Evolutionary conservation across 2,113 vertebrate genomes (phyloP).

Genomic region (Actenoides hombroni): DNA sequence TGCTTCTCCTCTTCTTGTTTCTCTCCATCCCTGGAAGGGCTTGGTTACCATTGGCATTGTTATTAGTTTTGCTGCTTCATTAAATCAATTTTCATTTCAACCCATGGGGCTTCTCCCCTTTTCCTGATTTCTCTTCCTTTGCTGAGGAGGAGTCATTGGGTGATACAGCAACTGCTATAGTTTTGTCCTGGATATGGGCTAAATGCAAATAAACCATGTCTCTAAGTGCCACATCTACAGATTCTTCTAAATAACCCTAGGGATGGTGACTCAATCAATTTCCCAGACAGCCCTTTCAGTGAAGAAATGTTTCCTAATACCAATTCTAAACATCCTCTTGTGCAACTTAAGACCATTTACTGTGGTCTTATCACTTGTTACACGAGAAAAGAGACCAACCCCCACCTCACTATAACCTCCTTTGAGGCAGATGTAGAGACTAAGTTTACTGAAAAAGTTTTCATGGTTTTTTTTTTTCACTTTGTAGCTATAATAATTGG

Average conservation of each 20-base stretch:
- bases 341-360: neutral
- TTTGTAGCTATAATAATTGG: neutral
- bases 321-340: neutral
- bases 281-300: neutral
- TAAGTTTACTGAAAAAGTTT: neutral
- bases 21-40: no score
- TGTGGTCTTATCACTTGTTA: neutral
- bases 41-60: no score
- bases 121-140: no score
- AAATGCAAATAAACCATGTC: neutral
- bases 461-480: neutral
- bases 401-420: accelerated
- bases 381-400: accelerated
- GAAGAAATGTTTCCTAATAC: neutral
- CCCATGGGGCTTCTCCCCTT: no score
- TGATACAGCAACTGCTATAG: no score
- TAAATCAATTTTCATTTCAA: no score
- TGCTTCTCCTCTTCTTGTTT: no score
- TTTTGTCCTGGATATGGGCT: no score
- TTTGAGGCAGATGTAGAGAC: neutral
- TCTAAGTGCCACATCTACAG: neutral
- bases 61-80: no score
- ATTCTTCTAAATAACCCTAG: no score
- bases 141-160: no score
- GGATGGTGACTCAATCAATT: neutral